Base-by-base conservation (phyloP, 53 echinoderm and acorn worm genomes). In the Arbacia lixula region DNA sequence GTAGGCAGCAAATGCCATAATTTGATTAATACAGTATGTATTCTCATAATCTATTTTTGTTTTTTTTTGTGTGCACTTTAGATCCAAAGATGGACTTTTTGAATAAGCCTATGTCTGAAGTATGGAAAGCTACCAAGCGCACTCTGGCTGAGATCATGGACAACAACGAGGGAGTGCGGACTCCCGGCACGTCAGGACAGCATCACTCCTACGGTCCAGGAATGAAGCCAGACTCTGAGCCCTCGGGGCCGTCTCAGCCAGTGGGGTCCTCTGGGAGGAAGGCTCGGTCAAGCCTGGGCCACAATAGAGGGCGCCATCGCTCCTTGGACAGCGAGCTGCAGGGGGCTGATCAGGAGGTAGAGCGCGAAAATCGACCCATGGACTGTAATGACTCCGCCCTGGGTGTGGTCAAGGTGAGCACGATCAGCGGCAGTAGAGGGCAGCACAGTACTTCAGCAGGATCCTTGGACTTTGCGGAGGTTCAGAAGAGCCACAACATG, bases 51-150 rank as follows among this genome's bases (percentile, higher is more conserved):
- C n/a, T n/a, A n/a, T n/a, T n/a, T n/a, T n/a, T n/a, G n/a, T n/a
- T n/a, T n/a, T n/a, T n/a, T n/a, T n/a, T n/a, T n/a, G n/a, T n/a
- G n/a, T n/a, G n/a, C n/a, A n/a, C n/a, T n/a, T n/a, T n/a, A 78
- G 79, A 78, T 57, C 26, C 79, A n/a, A 84, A 26, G 27, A 95
- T 95, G 95, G 93, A 93, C 22, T 91, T 95, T 51, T 73, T 93
- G 37, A 95, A 90, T 49, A 89, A 64, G 36, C 95, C 95, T 17
- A 81, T 95, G 85, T 77, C 91, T 26, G 93, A 95, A 60, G 81
- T 91, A 43, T 95, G 95, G 95, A 95, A 89, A 71, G 89, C 87
- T 32, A 95, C 95, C 16, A 95, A 93, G 37, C 60, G 85, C 63
- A 91, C 91, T 29, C 88, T 95, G 39, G 65, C 93, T 2, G 95